Evolutionary conservation across 2,113 vertebrate genomes (phyloP), one percentile per base, ranked within the genome.

Genomic region (Oncorhynchus masou): DNA sequence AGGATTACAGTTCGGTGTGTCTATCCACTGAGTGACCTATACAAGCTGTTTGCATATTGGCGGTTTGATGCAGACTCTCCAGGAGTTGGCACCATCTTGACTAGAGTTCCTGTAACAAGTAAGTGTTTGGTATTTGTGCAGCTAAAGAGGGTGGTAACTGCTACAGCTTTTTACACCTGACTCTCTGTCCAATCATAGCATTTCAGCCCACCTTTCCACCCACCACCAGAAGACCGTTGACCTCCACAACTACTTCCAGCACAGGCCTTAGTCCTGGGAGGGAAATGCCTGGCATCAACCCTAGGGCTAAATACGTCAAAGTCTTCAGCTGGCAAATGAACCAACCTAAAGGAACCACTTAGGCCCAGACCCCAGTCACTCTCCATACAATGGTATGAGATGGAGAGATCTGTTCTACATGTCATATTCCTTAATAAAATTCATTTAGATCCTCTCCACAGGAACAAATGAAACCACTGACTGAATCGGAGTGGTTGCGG

Each of bases 1-100:
- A 93, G 91, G 73, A 69, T 92, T 69, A 84, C 70, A 0, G 5
- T 92, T 0, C 86, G 88, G 68, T 94, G 90, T 54, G 81, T 64
- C 4, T 88, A 87, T 25, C 87, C 79, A 1, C 13, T 86, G 2
- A 31, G 69, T 20, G 85, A 74, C 85, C 91, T 81, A 45, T 83
- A 19, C 39, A 87, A 19, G 57, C 74, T 39, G 73, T 76, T 70
- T 76, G 31, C 69, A 2, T 54, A 60, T 31, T 45, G 68, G 54
- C 83, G 1, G 76, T 90, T 92, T 83, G 84, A 87, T 1, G 87
- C 90, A 0, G 89, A 91, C 20, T 15, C 48, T 0, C 68, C 49
- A 0, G 91, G 91, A 0, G 0, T 75, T 0, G 87, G 91, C 1
- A 34, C n/a, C 0, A 75, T 86, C 3, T 1, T 68, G 31, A 20